Evolutionary conservation across 2,113 vertebrate genomes (phyloP), one percentile per base, ranked within the genome.

Genomic region (Catagonus wagneri): DNA sequence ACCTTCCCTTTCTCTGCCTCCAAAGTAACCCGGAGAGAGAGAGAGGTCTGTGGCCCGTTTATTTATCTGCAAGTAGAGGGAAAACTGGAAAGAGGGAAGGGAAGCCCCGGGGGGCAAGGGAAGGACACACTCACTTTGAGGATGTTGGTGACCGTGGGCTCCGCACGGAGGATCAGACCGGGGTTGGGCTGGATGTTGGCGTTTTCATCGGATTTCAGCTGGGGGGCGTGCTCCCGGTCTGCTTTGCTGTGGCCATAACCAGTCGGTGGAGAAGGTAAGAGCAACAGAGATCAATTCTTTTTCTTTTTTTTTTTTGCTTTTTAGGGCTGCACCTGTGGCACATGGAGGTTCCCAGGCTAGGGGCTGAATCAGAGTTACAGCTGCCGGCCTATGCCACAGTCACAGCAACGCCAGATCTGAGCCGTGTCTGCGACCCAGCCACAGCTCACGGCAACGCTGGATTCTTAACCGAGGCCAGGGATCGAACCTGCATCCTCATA

Each of bases 61-160:
- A 63, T 29, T 78, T 71, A 36, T n/a, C 56, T 65, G 5, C 63
- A 89, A 54, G 56, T 3, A 78, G 34, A 93, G 16, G 6, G 54
- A 32, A 78, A 54, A 17, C 36, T 60, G 16, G 39, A 56, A 76
- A 52, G 25, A 56, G 32, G 56, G 52, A 54, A 68, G 60, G 58
- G 29, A 5, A 39, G 91, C 25, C 25, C 3, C 54, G 56, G 29
- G 54, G 2, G 44, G 44, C 34, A 22, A 29, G 13, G 23, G n/a
- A 80, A 29, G 44, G 34, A 23, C 1, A 1, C 2, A 4, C 96
- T 71, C 97, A 99, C 99, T 99, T 99, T 99, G 61, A 99, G 99
- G 94, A 99, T 99, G 97, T 99, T 99, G 94, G 99, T 99, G 96
- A 99, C 99, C 0, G 99, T 99, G 3, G 99, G 99, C 96, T 99